Evolutionary conservation across 2,113 vertebrate species (phyloP).

Genomic region (Xenus cinereus): DNA sequence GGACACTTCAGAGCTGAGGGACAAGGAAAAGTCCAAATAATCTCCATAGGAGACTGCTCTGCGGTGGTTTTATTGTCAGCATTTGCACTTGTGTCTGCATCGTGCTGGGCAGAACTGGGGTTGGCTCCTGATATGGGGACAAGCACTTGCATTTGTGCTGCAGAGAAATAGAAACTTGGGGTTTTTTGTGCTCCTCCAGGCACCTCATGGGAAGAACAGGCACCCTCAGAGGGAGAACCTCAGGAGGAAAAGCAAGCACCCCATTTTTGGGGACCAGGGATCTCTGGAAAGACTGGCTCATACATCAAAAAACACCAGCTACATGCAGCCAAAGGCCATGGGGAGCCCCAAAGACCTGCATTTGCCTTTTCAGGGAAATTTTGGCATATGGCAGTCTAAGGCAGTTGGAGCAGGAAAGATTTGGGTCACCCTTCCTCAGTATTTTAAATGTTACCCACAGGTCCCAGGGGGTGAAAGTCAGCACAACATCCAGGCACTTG

Average conservation of each 20-base stretch:
- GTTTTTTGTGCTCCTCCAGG: neutral
- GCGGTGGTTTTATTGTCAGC: neutral
- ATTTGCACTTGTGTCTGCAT: neutral
- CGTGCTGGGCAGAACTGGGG: neutral
- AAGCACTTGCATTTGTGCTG: neutral
- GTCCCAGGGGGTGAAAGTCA: neutral
- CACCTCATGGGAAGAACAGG: neutral
- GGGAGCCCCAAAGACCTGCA: neutral
- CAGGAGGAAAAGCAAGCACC: neutral
- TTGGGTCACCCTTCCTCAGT: neutral
- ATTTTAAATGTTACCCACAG: neutral
- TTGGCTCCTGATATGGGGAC: neutral
- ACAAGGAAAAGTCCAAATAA: neutral
- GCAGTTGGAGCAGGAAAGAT: neutral
- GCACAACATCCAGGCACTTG: neutral
- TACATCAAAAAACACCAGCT: neutral
- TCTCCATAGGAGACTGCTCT: neutral
- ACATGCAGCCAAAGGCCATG: neutral
- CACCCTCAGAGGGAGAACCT: neutral
- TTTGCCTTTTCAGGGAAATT: neutral
- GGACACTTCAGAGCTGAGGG: neutral
- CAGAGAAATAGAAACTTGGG: neutral
- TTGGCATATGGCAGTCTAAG: no score
- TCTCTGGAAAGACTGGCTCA: neutral
- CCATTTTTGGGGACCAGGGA: no score